Evolutionary conservation across 2,888 invertebrate species (phyloP).

Genomic region (Cyaniris semiargus): DNA sequence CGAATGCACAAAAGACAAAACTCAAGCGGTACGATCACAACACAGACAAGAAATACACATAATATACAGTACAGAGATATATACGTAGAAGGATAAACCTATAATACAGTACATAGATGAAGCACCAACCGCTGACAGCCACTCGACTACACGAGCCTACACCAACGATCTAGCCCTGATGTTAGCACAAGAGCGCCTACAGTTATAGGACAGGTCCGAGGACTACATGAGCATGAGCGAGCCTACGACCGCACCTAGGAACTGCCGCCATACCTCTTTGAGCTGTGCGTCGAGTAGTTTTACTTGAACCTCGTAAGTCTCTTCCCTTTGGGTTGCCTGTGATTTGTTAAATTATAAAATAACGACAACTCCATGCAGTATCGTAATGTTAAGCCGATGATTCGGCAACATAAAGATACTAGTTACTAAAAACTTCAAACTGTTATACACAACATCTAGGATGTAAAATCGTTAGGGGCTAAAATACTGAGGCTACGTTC

Average conservation of each 20-base stretch:
- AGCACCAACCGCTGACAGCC: constrained; percentile 76
- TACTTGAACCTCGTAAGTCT: constrained; percentile 94
- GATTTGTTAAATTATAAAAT: constrained; percentile 73
- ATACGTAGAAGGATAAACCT: constrained; percentile 63
- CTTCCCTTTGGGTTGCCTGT: constrained; percentile 97
- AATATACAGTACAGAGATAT: constrained; percentile 62
- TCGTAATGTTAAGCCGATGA: constrained; percentile 47
- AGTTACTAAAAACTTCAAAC: constrained; percentile 46
- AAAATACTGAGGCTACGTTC: constrained; percentile 58
- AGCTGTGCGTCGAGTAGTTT: constrained; percentile 93
- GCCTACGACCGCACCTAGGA: constrained; percentile 66
- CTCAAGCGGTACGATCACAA: constrained; percentile 68
- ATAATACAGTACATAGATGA: constrained; percentile 67
- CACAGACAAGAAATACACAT: constrained; percentile 58
- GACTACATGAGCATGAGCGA: constrained; percentile 65
- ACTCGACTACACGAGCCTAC: constrained; percentile 62
- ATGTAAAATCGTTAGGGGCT: constrained; percentile 50
- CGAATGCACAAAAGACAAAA: constrained; percentile 23
- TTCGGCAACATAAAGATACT: constrained; percentile 52
- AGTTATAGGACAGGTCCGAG: constrained; percentile 35
- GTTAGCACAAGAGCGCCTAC: constrained; percentile 35
- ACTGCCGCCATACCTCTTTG: constrained; percentile 89
- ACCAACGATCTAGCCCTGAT: constrained; percentile 60
- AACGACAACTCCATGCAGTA: constrained; percentile 67
- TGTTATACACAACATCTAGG: constrained; percentile 57